These are phyloP conservation scores for Falcunculus frontatus DNA, from an alignment of 2,113 vertebrate species.

Conservation along the genomic window DNA sequence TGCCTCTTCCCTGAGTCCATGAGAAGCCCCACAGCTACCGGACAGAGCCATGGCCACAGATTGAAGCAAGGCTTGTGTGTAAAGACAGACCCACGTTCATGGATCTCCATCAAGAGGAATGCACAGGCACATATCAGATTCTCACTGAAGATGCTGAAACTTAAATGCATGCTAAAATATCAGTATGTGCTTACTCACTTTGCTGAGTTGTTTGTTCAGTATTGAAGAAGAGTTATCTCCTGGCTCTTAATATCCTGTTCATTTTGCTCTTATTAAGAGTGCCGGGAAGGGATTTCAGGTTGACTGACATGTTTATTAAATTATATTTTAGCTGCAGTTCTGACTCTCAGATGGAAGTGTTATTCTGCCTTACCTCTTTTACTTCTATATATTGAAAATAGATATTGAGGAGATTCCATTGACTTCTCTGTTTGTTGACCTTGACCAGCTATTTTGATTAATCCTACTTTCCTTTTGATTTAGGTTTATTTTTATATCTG, in stretches of 20 bases:
- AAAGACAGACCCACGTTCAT: not conserved
- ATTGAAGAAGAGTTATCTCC: not conserved
- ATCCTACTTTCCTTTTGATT: conserved; percentile 6
- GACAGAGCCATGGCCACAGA: not conserved
- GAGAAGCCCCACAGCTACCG: not conserved
- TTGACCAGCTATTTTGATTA: conserved; percentile 16
- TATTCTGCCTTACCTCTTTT: not conserved
- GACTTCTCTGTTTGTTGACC: not conserved
- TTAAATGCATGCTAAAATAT: not conserved
- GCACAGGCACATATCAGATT: not conserved
- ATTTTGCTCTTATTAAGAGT: not conserved
- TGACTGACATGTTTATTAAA: not conserved
- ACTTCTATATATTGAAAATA: not conserved
- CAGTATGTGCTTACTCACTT: conserved; percentile 25
- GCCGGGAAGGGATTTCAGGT: not conserved
- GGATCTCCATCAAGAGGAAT: not conserved
- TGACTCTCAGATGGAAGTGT: not conserved
- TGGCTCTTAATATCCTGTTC: conserved; percentile 23
- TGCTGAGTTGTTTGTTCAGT: not conserved
- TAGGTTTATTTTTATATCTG: not conserved
- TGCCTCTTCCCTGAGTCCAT: not conserved
- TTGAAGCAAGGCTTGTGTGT: not conserved
- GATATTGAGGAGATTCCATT: not conserved
- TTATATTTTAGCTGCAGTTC: not conserved
- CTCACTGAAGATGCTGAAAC: not conserved